A percentile compares a stretch with the other conserved stretches of the same genome.
These are phyloP conservation scores for Oreochromis aureus DNA, from an alignment of 2,113 vertebrate species.

Conservation along the genomic window DNA sequence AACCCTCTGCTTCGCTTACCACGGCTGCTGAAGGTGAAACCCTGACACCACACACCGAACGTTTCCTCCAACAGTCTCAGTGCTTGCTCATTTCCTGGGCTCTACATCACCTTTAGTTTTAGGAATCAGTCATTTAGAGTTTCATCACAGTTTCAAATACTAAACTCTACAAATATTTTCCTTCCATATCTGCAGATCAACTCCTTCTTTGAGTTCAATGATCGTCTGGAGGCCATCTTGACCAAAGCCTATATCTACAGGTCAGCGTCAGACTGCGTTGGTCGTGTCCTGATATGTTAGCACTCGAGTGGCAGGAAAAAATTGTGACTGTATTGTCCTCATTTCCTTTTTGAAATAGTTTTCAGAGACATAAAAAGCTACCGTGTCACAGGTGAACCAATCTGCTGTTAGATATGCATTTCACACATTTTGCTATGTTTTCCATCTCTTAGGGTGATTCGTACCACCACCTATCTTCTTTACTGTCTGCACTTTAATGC, in stretches of 20 bases:
- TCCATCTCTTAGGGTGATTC: slow-evolving; percentile 79
- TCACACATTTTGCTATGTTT: not conserved
- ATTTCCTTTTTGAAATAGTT: not conserved
- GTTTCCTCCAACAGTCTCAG: not conserved
- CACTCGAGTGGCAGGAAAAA: not conserved
- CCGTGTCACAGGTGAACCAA: not conserved
- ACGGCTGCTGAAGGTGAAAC: slow-evolving; percentile 85
- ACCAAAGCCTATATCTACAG: slow-evolving; percentile 97
- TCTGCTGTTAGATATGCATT: not conserved
- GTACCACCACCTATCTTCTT: slow-evolving; percentile 90
- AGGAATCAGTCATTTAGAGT: not conserved
- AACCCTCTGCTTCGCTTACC: slow-evolving; percentile 88
- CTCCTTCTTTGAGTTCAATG: slow-evolving; percentile 96
- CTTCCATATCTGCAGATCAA: slow-evolving; percentile 73
- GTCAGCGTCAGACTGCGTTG: slow-evolving; percentile 60
- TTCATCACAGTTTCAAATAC: not conserved
- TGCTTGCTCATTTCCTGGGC: not conserved
- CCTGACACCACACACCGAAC: not conserved
- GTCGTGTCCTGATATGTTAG: not conserved
- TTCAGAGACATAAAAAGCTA: not conserved
- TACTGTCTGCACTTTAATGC: slow-evolving; percentile 91
- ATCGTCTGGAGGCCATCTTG: slow-evolving; percentile 88
- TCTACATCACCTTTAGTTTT: not conserved
- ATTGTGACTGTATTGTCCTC: not conserved
- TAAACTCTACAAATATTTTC: not conserved